Percentiles rank a stretch among this genome's conserved stretches.
These are phyloP conservation scores for Erythrolamprus reginae DNA, from an alignment of 2,113 vertebrate species.

Conservation along the genomic window DNA sequence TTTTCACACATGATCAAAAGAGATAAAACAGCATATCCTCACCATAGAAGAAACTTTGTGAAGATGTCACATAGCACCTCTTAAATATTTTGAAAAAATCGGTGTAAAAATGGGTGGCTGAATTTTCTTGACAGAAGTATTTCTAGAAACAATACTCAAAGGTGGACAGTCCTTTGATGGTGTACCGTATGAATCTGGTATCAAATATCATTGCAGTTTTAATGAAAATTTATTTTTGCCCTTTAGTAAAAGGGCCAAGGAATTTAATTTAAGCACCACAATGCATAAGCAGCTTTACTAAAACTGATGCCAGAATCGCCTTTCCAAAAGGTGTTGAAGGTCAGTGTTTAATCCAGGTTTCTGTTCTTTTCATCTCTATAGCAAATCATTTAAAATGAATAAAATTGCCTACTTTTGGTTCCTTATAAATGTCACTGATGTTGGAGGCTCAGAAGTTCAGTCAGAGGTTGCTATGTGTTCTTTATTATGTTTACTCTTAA, in stretches of 20 bases:
- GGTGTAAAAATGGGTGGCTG: neutral
- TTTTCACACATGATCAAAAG: neutral
- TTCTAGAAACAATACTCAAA: neutral
- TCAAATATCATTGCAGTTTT: neutral
- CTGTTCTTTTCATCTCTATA: constrained; percentile 30
- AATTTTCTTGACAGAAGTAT: neutral
- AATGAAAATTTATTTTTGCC: neutral
- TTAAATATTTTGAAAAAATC: neutral
- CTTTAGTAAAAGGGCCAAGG: neutral
- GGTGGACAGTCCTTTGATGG: neutral
- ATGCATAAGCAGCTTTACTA: neutral
- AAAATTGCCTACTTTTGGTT: constrained; percentile 20
- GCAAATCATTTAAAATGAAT: constrained; percentile 51
- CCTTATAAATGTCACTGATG: constrained; percentile 19
- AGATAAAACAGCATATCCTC: neutral
- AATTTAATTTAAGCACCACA: neutral
- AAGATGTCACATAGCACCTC: neutral
- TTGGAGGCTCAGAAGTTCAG: constrained; percentile 22
- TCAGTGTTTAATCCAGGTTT: constrained; percentile 50
- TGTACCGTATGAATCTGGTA: neutral
- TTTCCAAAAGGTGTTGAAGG: neutral
- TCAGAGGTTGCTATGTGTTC: neutral
- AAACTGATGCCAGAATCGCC: neutral
- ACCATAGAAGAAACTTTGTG: neutral
- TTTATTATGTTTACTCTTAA: constrained; percentile 46